Evolutionary conservation across 2,113 vertebrate species (phyloP).

Genomic region (Oxyura jamaicensis): DNA sequence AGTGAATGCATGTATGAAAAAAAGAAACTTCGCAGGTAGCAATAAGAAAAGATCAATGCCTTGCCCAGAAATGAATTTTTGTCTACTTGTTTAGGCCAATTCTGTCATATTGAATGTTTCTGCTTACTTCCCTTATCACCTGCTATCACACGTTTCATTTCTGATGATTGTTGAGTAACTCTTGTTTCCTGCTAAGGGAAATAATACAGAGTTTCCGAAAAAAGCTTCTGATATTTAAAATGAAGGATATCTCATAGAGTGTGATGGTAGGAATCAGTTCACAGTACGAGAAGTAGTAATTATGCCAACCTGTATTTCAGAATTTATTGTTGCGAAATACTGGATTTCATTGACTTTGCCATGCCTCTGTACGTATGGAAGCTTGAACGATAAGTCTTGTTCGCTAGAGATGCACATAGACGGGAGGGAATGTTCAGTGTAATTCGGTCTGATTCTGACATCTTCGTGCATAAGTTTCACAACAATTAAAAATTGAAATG

Average conservation of each 20-base stretch:
- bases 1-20: background rate
- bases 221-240: conserved; percentile 6
- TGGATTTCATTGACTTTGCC: background rate
- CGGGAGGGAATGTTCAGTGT: conserved; percentile 8
- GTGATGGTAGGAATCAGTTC: background rate
- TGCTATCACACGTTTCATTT: background rate
- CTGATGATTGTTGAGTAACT: conserved; percentile 13
- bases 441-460: conserved; percentile 53
- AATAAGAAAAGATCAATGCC: background rate
- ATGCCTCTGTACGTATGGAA: background rate
- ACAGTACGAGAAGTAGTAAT: background rate
- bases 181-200: conserved; percentile 11
- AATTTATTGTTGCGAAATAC: background rate
- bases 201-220: background rate
- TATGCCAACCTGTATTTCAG: background rate
- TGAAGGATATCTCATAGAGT: background rate
- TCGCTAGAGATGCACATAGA: background rate
- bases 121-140: background rate
- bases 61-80: background rate
- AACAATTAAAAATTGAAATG: conserved; percentile 73
- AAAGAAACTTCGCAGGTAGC: background rate
- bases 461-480: conserved; percentile 60
- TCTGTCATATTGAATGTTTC: background rate
- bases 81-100: background rate
- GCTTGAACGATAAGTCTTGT: background rate